phyloP scores from a whole-genome alignment of 2,888 invertebrate genomes.

The Suillia variegata region DNA sequence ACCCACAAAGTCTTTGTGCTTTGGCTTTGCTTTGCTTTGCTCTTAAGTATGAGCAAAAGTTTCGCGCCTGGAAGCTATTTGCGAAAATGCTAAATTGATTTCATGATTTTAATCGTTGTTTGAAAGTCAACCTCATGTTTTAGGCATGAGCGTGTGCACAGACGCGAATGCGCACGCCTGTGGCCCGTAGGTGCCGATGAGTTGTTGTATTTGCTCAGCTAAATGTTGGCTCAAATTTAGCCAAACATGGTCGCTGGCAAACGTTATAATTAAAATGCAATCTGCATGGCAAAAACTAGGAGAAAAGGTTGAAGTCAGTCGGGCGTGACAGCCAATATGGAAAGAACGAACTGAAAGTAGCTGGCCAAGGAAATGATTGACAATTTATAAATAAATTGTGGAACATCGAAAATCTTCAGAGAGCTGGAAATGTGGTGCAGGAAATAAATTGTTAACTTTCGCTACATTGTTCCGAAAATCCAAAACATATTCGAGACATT shows the following conservation, averaged over 20 bases:
- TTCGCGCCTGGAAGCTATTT: constrained; percentile 58
- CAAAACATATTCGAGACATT: too few relatives aligned
- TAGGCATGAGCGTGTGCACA: background rate
- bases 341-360: too few relatives aligned
- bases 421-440: too few relatives aligned
- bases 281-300: constrained; percentile 30
- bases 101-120: constrained; percentile 42
- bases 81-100: constrained; percentile 41
- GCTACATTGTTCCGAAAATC: too few relatives aligned
- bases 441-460: too few relatives aligned
- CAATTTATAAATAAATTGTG: too few relatives aligned
- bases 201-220: constrained; percentile 31
- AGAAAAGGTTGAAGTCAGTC: too few relatives aligned
- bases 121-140: constrained; percentile 31
- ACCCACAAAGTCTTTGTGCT: constrained; percentile 15
- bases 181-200: constrained; percentile 20
- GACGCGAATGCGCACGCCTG: background rate
- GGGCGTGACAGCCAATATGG: too few relatives aligned
- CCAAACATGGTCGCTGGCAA: constrained; percentile 38
- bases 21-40: too few relatives aligned
- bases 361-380: too few relatives aligned
- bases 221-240: constrained; percentile 42
- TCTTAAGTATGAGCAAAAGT: too few relatives aligned
- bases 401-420: too few relatives aligned
- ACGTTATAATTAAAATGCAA: constrained; percentile 57